Base-by-base conservation (phyloP, 1,140 invertebrate species). In the Drosophila rhopaloa region DNA sequence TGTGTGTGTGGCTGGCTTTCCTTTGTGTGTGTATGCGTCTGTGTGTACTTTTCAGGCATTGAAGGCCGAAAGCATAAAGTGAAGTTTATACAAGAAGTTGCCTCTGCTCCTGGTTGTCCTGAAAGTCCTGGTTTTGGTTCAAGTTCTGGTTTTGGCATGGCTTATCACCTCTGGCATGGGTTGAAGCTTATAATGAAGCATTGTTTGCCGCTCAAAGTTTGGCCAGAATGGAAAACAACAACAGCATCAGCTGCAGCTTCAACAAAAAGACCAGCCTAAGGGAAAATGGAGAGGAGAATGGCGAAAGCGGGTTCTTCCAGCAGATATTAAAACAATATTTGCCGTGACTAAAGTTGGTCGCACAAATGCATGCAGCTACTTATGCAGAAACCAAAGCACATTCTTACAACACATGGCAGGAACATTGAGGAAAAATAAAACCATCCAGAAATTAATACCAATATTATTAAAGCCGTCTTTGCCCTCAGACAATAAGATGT, bases 271-370 rank as follows among this genome's bases (percentile, higher is more conserved):
- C 60, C 46, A 65, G 58, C n/a, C 62, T 14, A 60, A 10, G 53
- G 5, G 24, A 11, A 40, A 54, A 35, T 32, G 38, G 37, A 38
- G 11, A 19, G 38, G 10, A 40, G 38, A 16, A 37, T n/a, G 44
- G 5, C 27, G 29, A 29, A 32, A 65, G 54, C 53, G 27, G 13
- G 27, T 5, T 35, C 68, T 57, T 62, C 58, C 58, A 67, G 71
- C 55, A 79, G 83, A 88, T 88, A 82, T 86, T 86, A 86, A 86
- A 86, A 86, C 72, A 86, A 86, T 86, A 86, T 86, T 86, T 86
- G 67, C 71, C 71, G 70, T 38, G 35, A 57, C 79, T 56, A 60
- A 86, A 86, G 79, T 88, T 73, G 50, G 61, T 44, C 55, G 62
- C 57, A 88, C 76, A 76, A 75, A 86, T 76, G 70, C 62, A 82